These are phyloP conservation scores for Masticophis lateralis DNA, from an alignment of 2,797 vertebrate species.

Conservation along the genomic window DNA sequence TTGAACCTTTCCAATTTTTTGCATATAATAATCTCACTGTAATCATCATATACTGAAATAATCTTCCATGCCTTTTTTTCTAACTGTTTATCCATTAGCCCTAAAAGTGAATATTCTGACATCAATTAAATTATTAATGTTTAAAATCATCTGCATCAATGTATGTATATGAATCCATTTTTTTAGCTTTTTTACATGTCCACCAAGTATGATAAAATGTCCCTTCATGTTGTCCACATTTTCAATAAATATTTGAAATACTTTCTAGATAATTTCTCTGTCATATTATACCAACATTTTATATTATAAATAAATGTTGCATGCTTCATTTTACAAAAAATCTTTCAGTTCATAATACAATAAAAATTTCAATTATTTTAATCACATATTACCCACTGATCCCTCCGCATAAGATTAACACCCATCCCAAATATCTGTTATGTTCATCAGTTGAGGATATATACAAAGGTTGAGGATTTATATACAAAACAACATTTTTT, in stretches of 20 bases:
- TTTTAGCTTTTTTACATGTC: neutral
- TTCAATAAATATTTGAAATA: neutral
- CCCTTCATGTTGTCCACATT: neutral
- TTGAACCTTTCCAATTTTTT: neutral
- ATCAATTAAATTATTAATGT: neutral
- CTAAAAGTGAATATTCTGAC: neutral
- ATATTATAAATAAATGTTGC: neutral
- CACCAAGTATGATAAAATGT: neutral
- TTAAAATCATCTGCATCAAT: neutral
- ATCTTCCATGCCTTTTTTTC: neutral
- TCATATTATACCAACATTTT: neutral
- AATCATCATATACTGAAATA: neutral
- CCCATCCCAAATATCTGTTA: too few species aligned
- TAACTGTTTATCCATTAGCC: neutral
- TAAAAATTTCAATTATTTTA: too few species aligned
- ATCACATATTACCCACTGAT: too few species aligned
- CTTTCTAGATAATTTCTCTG: neutral
- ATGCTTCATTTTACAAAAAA: neutral
- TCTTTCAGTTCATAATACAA: neutral
- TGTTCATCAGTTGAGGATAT: neutral
- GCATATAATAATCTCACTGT: neutral
- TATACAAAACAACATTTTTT: neutral
- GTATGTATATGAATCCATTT: neutral
- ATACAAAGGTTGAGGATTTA: neutral
- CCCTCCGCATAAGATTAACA: too few species aligned